Conservation (phyloP, 2,797 vertebrate species). For the Amblyopsis hoosieri region DNA sequence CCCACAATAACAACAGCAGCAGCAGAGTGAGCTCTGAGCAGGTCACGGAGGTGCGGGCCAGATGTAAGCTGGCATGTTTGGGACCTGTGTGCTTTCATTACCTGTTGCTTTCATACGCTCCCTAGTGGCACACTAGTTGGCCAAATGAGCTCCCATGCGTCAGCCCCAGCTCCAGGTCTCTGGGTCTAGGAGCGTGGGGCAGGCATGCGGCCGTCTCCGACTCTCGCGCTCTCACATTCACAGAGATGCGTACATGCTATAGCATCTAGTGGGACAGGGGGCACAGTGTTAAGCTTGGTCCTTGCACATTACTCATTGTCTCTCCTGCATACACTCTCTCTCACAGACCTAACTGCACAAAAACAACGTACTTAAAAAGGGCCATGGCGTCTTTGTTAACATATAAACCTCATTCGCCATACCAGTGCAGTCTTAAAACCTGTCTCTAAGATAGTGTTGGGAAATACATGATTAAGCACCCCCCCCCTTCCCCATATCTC, state of each 20-base stretch:
- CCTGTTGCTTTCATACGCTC: conserved; percentile 60
- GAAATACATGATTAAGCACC: conserved; percentile 46
- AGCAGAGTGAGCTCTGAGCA: not conserved
- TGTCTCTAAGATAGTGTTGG: conserved; percentile 40
- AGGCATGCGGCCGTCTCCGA: conserved; percentile 40
- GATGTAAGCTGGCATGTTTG: conserved; percentile 58
- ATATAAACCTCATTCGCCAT: conserved; percentile 29
- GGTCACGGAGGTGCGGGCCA: conserved; percentile 23
- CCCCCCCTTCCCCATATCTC: too few relatives aligned
- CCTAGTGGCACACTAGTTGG: conserved; percentile 51
- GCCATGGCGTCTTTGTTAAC: conserved; percentile 25
- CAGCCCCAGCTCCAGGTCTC: conserved; percentile 46
- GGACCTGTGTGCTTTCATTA: conserved; percentile 51
- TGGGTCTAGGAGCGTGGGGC: conserved; percentile 45
- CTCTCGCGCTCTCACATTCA: conserved; percentile 23
- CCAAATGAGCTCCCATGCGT: conserved; percentile 74
- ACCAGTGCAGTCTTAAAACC: conserved; percentile 29
- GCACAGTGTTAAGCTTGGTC: conserved; percentile 17
- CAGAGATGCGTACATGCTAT: conserved; percentile 11
- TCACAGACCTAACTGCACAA: not conserved
- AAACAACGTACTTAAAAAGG: too few relatives aligned
- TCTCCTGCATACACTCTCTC: not conserved
- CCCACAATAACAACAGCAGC: not conserved
- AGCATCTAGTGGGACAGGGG: conserved; percentile 5
- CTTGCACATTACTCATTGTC: conserved; percentile 12